Evolutionary conservation across 2,113 vertebrate genomes (phyloP).

Genomic region (Uropsilus gracilis): DNA sequence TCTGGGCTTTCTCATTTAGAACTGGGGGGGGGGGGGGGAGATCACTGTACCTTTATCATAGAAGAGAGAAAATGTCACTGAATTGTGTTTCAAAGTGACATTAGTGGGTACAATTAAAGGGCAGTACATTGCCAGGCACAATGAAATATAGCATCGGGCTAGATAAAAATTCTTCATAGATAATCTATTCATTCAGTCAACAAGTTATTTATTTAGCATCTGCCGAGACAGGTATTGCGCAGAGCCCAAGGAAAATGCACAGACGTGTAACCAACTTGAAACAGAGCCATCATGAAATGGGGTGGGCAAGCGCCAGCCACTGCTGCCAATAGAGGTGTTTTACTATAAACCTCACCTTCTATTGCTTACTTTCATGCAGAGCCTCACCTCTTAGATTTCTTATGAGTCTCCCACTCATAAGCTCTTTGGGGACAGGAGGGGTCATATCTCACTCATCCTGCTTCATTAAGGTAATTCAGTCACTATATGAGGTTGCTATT

Average conservation of each 20-base stretch:
- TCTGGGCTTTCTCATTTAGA: not conserved
- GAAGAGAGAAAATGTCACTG: slow-evolving; percentile 13
- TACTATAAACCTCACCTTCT: not conserved
- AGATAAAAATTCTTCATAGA: no score
- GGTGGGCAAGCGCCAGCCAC: not conserved
- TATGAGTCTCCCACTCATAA: not conserved
- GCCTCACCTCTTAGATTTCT: slow-evolving; percentile 97
- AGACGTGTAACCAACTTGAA: not conserved
- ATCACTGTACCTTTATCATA: not conserved
- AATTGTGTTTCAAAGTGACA: not conserved
- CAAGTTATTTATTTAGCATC: slow-evolving; percentile 2
- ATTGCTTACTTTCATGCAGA: not conserved
- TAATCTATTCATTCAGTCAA: slow-evolving; percentile 14
- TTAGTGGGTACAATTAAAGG: not conserved
- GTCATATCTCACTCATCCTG: not conserved
- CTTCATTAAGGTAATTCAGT: not conserved
- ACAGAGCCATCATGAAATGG: not conserved
- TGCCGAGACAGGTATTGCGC: not conserved
- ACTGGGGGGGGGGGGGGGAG: not conserved
- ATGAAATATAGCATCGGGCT: not conserved
- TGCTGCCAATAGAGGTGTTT: not conserved
- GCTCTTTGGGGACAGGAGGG: not conserved
- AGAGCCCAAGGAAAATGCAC: not conserved
- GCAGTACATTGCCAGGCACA: not conserved
- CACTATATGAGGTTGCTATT: not conserved